A percentile compares a stretch with the other conserved stretches of the same genome.
Conservation (phyloP, 2,113 vertebrate genomes). For the Vanacampus margaritifer region DNA sequence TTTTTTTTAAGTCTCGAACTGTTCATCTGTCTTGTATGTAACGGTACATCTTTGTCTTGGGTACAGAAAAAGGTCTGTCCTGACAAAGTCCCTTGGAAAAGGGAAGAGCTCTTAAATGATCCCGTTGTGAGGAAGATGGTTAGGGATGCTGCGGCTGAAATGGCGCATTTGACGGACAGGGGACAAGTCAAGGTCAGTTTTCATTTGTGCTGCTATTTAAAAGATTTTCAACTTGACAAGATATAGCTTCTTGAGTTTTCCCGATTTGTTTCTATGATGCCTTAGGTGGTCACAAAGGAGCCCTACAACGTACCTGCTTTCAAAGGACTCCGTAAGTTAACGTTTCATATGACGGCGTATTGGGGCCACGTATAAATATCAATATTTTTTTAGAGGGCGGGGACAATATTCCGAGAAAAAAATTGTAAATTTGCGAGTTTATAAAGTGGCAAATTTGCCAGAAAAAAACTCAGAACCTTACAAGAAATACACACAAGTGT, state of each 20-base stretch:
- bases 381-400: too few relatives aligned
- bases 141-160: constrained; percentile 57
- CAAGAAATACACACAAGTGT: too few relatives aligned
- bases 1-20: too few relatives aligned
- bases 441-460: too few relatives aligned
- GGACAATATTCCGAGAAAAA: too few relatives aligned
- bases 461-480: too few relatives aligned
- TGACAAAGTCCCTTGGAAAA: constrained; percentile 53
- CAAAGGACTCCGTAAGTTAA: constrained; percentile 66
- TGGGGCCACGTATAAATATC: too few relatives aligned
- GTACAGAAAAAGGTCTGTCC: constrained; percentile 63
- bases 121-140: constrained; percentile 56
- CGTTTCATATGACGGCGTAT: too few relatives aligned
- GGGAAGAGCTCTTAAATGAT: constrained; percentile 61
- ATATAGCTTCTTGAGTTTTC: background rate
- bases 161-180: constrained; percentile 64
- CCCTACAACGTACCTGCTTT: constrained; percentile 65
- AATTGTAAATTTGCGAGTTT: too few relatives aligned
- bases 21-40: too few relatives aligned
- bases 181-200: constrained; percentile 68
- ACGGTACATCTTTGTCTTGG: background rate
- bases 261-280: background rate
- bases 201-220: background rate
- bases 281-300: constrained; percentile 72
- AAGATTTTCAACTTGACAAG: background rate